Percentiles rank a stretch among this genome's conserved stretches.
Evolutionary conservation across 1,140 invertebrate species (phyloP).

Genomic region (Ceratina japonica): DNA sequence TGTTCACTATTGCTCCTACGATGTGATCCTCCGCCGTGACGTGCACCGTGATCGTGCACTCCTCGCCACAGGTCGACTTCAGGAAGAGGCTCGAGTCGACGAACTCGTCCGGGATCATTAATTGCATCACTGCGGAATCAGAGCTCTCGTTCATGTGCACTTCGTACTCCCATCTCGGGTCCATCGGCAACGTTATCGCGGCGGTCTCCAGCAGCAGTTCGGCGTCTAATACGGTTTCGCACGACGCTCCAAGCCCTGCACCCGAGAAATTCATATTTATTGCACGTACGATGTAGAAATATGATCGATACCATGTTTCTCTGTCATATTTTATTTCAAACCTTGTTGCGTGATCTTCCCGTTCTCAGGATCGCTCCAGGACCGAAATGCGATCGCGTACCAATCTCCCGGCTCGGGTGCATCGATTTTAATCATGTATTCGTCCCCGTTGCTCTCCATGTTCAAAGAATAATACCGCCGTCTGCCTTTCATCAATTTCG

Average conservation of each 20-base stretch:
- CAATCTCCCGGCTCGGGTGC: constrained; percentile 87
- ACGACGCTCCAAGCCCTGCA: constrained; percentile 78
- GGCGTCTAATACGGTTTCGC: constrained; percentile 81
- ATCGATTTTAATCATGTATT: constrained; percentile 80
- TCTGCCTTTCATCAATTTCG: constrained; percentile 81
- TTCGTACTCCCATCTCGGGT: constrained; percentile 55
- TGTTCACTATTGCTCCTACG: constrained; percentile 55
- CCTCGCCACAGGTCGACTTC: constrained; percentile 67
- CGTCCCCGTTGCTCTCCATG: constrained; percentile 78
- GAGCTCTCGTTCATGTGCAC: constrained; percentile 61
- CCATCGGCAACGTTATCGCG: constrained; percentile 67
- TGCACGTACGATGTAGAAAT: not conserved
- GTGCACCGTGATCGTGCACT: constrained; percentile 68
- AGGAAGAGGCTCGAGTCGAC: constrained; percentile 54
- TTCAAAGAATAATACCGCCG: constrained; percentile 73
- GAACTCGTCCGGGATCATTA: constrained; percentile 64
- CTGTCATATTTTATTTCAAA: not conserved
- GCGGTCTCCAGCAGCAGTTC: constrained; percentile 79
- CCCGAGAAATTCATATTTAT: not conserved
- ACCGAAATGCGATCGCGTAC: constrained; percentile 88
- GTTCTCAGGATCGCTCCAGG: constrained; percentile 85
- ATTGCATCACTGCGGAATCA: constrained; percentile 68
- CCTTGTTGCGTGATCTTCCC: constrained; percentile 87
- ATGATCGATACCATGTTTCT: not conserved
- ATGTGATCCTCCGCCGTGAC: constrained; percentile 66